Percentiles rank a stretch among this genome's conserved stretches.
phyloP scores from a whole-genome alignment of 2,113 vertebrate genomes.

The Psittacula cyanocephala region DNA sequence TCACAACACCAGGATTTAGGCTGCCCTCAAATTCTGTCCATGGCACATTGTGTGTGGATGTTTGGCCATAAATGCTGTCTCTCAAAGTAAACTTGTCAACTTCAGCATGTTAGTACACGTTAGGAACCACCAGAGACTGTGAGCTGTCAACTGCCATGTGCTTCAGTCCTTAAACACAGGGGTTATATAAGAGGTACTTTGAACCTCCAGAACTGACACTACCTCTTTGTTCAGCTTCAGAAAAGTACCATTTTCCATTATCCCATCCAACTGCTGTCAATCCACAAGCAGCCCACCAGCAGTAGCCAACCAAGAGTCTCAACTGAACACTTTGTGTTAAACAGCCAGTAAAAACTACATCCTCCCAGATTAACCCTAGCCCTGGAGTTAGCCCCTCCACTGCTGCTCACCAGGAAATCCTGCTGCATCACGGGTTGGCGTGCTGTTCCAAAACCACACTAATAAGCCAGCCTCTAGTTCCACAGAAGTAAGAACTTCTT shows the following conservation, averaged over 20 bases:
- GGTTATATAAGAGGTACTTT: not conserved
- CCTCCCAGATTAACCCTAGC: not conserved
- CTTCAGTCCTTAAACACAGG: not conserved
- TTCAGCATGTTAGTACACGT: not conserved
- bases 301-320: not conserved
- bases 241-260: not conserved
- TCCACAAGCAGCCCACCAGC: rapidly evolving
- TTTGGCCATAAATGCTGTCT: not conserved
- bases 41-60: rapidly evolving
- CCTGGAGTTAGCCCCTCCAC: not conserved
- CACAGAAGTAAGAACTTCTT: not conserved
- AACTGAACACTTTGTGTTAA: not conserved
- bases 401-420: not conserved
- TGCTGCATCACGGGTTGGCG: not conserved
- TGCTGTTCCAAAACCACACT: not conserved
- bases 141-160: not conserved
- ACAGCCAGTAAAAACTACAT: not conserved
- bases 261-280: not conserved
- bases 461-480: not conserved
- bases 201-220: not conserved
- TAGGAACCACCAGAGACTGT: not conserved
- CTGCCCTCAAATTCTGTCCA: not conserved
- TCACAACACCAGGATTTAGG: not conserved
- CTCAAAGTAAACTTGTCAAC: not conserved
- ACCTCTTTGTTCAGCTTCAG: not conserved